These are phyloP conservation scores for Gallinago stenura DNA, from an alignment of 2,797 vertebrate species.

Conservation along the genomic window DNA sequence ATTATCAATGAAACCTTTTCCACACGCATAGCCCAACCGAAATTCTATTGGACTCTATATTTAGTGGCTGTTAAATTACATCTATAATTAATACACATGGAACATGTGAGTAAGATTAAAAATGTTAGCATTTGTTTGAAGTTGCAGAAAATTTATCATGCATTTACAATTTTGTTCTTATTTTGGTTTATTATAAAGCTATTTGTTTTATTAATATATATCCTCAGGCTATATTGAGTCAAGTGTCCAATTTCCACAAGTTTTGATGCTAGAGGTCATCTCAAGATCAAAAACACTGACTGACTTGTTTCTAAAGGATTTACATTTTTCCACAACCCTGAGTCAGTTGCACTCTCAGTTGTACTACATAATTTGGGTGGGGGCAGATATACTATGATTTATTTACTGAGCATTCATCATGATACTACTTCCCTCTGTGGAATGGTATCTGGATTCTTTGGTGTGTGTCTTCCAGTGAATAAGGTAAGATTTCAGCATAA, in stretches of 20 bases:
- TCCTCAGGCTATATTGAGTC: neutral
- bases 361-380: neutral
- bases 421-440: neutral
- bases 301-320: neutral
- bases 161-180: neutral
- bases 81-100: neutral
- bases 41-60: neutral
- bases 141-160: neutral
- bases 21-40: neutral
- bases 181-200: neutral
- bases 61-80: conserved; percentile 9
- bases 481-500: neutral
- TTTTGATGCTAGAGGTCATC: neutral
- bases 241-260: neutral
- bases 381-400: neutral
- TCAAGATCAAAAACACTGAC: neutral
- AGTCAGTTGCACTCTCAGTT: neutral
- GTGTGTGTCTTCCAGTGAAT: neutral
- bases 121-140: conserved; percentile 30
- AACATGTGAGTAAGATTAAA: conserved; percentile 13
- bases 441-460: neutral
- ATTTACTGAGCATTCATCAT: neutral
- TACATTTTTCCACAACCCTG: neutral
- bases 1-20: neutral
- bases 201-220: neutral